A percentile compares a stretch with the other conserved stretches of the same genome.
Evolutionary conservation across 2,797 vertebrate genomes (phyloP).

Genomic region (Acipenser oxyrinchus): DNA sequence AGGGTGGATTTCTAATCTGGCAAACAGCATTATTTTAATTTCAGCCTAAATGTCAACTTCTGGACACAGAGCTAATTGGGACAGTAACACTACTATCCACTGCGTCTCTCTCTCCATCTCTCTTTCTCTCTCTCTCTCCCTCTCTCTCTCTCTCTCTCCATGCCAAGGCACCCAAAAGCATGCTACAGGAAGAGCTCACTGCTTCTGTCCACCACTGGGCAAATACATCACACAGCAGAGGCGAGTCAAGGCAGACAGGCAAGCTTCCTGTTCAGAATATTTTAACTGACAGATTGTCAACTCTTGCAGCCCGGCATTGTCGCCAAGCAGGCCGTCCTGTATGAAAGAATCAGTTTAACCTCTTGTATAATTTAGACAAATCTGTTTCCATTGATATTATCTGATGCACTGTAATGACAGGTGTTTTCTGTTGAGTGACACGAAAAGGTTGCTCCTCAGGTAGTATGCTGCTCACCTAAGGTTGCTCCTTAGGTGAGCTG

Average conservation of each 20-base stretch:
- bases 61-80: slow-evolving; percentile 9
- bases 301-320: slow-evolving; percentile 43
- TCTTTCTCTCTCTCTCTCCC: slow-evolving; percentile 35
- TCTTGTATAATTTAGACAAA: background rate
- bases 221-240: slow-evolving; percentile 59
- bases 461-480: background rate
- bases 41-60: slow-evolving; percentile 61
- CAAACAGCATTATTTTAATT: slow-evolving; percentile 66
- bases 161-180: slow-evolving; percentile 35
- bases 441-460: background rate
- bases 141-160: slow-evolving; percentile 51
- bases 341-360: slow-evolving; percentile 41
- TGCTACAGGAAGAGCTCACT: slow-evolving; percentile 26
- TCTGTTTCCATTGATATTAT: slow-evolving; percentile 20
- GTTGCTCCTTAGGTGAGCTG: background rate
- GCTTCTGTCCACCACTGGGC: slow-evolving; percentile 39
- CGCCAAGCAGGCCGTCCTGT: slow-evolving; percentile 33
- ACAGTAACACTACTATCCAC: slow-evolving; percentile 51
- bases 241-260: slow-evolving; percentile 48
- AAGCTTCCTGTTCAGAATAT: slow-evolving; percentile 57
- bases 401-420: slow-evolving; percentile 16
- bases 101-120: slow-evolving; percentile 39
- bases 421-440: slow-evolving; percentile 12
- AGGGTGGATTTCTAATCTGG: too few relatives aligned
- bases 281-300: slow-evolving; percentile 59